phyloP scores from a whole-genome alignment of 2,113 vertebrate genomes.

The Anser cygnoides region DNA sequence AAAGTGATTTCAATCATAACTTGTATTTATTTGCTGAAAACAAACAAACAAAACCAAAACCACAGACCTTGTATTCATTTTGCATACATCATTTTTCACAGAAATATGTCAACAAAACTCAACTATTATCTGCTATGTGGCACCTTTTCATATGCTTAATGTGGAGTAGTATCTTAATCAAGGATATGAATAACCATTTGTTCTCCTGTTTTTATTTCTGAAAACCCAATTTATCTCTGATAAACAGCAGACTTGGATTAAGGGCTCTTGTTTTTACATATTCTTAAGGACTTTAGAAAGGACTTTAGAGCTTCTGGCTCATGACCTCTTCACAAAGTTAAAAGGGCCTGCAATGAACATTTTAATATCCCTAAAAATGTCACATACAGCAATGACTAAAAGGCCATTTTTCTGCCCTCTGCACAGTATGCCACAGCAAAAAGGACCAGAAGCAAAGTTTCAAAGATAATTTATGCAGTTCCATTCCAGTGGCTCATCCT shows the following conservation, averaged over 20 bases:
- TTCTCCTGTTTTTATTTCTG: neutral
- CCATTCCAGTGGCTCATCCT: neutral
- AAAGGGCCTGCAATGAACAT: neutral
- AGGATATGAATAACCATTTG: neutral
- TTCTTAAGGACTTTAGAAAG: neutral
- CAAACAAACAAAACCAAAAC: neutral
- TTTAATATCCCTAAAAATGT: conserved; percentile 15
- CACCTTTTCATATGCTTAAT: neutral
- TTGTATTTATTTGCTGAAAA: neutral
- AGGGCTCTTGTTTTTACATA: neutral
- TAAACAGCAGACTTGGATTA: neutral
- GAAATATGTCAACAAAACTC: neutral
- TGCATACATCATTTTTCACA: neutral
- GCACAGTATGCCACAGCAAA: neutral
- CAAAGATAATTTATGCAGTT: conserved; percentile 35
- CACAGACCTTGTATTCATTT: neutral
- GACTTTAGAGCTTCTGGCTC: neutral
- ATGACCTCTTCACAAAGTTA: neutral
- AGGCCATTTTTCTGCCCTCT: conserved; percentile 15
- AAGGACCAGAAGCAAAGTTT: conserved; percentile 25
- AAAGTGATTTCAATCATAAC: neutral
- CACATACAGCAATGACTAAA: neutral
- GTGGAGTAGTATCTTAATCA: neutral
- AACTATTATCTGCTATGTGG: neutral
- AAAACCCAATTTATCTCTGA: neutral